Evolutionary conservation across 2,113 vertebrate genomes (phyloP), one percentile per base, ranked within the genome.

Genomic region (Emydura subglobosa): DNA sequence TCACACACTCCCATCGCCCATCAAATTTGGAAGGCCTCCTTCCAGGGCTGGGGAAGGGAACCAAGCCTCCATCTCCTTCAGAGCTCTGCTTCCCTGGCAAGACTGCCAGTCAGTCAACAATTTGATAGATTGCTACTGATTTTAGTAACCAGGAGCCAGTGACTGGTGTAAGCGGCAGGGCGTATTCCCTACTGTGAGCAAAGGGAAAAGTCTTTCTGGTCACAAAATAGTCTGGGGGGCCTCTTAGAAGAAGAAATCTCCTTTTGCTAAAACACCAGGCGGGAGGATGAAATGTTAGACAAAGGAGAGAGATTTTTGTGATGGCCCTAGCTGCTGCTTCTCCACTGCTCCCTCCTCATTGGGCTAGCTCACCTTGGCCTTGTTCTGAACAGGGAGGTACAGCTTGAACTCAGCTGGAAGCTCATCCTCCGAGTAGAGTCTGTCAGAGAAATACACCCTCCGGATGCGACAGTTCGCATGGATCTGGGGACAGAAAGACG

Each of bases 331-430:
- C n/a, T 44, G 79, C 14, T 55, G 82, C 81, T 92, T 24, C 27
- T 29, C 83, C 55, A 51, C 54, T 42, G 47, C 53, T 6, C 74
- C 87, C 85, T 50, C 80, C 42, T 11, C 44, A 25, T 68, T 80
- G 82, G 76, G 31, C 21, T 9, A n/a, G 68, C 98, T 98, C 90
- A 99, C 99, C 99, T 99, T 99, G 19, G 99, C 98, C 97, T 99
- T 99, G 97, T 99, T 99, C 98, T 99, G 99, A 82, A 99, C 99
- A 9, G 99, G 99, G 76, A 99, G 97, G 54, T 99, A 99, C 2
- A 99, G 98, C 97, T 99, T 99, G 97, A 99, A 99, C 97, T 99
- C 99, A 2, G 99, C 99, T 0, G 99, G 99, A 61, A 99, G 99
- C 95, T 99, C 99, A 12, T 99, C 99, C 95, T 99, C 99, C 0